Base-by-base conservation (phyloP, 2,888 invertebrate species). In the Muschampia plurimacula region DNA sequence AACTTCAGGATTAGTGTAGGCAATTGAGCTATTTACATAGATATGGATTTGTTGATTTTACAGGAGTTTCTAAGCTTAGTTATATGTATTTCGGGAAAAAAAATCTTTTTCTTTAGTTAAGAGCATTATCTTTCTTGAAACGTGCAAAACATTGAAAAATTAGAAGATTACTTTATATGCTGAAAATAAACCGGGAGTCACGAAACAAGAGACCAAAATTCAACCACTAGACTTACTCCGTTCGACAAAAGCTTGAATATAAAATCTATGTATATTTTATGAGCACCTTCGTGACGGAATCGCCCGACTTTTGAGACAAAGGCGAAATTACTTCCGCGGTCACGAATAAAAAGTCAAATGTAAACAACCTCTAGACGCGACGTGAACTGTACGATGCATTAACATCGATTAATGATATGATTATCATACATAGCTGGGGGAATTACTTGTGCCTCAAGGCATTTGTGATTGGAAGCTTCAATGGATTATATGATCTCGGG, bases 301-400 rank as follows among this genome's bases (percentile, higher is more conserved):
- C 79, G 74, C 83, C 88, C 84, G 71, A 74, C 77, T 83, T 88
- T 89, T 88, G 87, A 85, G 87, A 91, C 88, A 88, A 88, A 87
- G 86, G 84, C 82, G 79, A 86, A 86, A 84, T 86, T 83, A 91
- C 93, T 94, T 94, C 93, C 93, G 93, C 82, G 81, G 84, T 81
- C 82, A 82, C 86, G 88, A 83, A 87, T 87, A 87, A 93, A 87
- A 93, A 93, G 93, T 93, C 93, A 93, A 91, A 92, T 92, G 93
- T 93, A 91, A 94, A 93, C 86, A 94, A 93, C 93, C 92, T 93
- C 87, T 88, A 86, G 84, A 81, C 82, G 83, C 82, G 79, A 79
- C 84, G 82, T 81, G 83, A 84, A 87, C 84, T 83, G 85, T 83
- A 83, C 83, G 82, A 84, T 77, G 81, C 81, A 83, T 85, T 67